These are phyloP conservation scores for Engystomops pustulosus DNA, from an alignment of 2,113 vertebrate species.

Conservation along the genomic window DNA sequence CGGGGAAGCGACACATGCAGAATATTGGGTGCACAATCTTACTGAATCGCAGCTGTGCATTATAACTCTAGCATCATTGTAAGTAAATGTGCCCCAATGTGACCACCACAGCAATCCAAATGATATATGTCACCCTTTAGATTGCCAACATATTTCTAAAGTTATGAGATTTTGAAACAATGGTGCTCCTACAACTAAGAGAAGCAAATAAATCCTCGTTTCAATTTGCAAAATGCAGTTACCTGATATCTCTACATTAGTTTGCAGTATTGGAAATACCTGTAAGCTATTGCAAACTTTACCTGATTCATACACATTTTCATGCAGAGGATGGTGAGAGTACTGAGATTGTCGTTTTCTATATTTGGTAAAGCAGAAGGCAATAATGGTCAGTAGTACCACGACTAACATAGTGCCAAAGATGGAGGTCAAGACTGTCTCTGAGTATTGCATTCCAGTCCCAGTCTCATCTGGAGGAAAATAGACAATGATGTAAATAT, in stretches of 20 bases:
- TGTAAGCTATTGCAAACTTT: not conserved
- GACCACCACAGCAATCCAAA: too few relatives aligned
- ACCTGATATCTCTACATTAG: not conserved
- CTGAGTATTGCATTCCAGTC: conserved; percentile 65
- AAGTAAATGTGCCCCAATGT: too few relatives aligned
- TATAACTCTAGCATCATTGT: too few relatives aligned
- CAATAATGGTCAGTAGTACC: conserved; percentile 63
- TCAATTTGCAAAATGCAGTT: not conserved
- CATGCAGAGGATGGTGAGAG: conserved; percentile 72
- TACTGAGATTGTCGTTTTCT: conserved; percentile 71
- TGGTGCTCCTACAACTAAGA: not conserved
- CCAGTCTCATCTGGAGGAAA: conserved; percentile 52
- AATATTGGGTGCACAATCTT: too few relatives aligned
- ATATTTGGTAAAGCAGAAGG: conserved; percentile 67
- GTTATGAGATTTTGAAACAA: too few relatives aligned
- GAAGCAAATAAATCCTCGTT: conserved; percentile 31
- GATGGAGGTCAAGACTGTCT: conserved; percentile 70
- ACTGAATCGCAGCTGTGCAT: too few relatives aligned
- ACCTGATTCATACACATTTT: conserved; percentile 69
- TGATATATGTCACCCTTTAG: too few relatives aligned
- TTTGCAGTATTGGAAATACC: not conserved
- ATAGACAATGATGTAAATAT: not conserved
- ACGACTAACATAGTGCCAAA: conserved; percentile 71
- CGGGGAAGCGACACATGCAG: too few relatives aligned
- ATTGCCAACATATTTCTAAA: too few relatives aligned